These are phyloP conservation scores for Cololabis saira DNA, from an alignment of 2,113 vertebrate species.

Conservation along the genomic window DNA sequence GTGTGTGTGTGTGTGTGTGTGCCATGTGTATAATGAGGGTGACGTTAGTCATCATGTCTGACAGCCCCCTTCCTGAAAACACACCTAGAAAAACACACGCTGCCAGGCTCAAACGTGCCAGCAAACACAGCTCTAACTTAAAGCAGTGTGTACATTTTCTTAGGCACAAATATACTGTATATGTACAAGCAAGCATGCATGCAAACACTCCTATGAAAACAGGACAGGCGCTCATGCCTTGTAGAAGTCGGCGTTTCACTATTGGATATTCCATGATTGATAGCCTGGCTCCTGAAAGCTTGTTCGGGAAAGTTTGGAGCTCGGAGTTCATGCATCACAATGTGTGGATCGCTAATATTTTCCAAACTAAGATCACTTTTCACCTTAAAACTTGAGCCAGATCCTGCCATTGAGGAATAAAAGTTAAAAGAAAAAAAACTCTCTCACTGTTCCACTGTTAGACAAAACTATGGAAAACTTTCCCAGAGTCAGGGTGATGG, in stretches of 20 bases:
- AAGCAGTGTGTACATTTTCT: conserved; percentile 1
- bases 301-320: conserved; percentile 7
- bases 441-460: not conserved
- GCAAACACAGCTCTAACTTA: conserved; percentile 21
- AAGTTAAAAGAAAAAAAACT: not conserved
- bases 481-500: not conserved
- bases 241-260: conserved; percentile 46
- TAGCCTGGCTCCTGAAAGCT: conserved; percentile 20
- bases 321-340: not conserved
- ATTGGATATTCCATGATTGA: conserved; percentile 44
- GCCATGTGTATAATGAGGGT: conserved; percentile 54
- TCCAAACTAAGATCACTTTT: not conserved
- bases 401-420: not conserved
- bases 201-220: conserved; percentile 46
- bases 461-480: not conserved
- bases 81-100: conserved; percentile 75
- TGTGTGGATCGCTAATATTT: not conserved
- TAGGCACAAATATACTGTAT: conserved; percentile 12
- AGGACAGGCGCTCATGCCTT: conserved; percentile 39
- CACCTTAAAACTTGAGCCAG: too few relatives aligned
- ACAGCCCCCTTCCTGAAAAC: conserved; percentile 74
- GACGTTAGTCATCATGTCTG: conserved; percentile 74
- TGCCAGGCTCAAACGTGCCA: conserved; percentile 33
- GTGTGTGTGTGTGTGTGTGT: conserved; percentile 13
- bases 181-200: conserved; percentile 39